Percentiles rank a stretch among this genome's conserved stretches.
phyloP scores from a whole-genome alignment of 2,888 invertebrate genomes.

The Lasioglossum lativentre region DNA sequence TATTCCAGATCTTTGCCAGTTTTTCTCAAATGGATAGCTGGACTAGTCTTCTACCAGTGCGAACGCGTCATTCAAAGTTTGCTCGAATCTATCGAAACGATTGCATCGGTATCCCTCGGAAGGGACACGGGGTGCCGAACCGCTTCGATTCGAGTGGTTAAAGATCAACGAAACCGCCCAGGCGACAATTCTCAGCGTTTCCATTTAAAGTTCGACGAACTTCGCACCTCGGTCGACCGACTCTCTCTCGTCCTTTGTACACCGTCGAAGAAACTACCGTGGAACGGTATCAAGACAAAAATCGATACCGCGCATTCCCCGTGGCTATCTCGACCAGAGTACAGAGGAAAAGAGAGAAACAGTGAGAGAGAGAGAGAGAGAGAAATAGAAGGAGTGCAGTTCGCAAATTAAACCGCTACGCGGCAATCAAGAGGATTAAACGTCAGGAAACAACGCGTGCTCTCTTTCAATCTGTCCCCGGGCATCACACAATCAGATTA shows the following conservation, averaged over 20 bases:
- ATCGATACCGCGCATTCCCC: constrained; percentile 72
- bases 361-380: neutral
- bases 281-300: constrained; percentile 71
- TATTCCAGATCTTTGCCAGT: neutral
- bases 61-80: neutral
- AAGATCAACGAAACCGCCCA: constrained; percentile 17
- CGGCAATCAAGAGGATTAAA: constrained; percentile 51
- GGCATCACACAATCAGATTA: constrained; percentile 41
- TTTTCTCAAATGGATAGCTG: too few species aligned
- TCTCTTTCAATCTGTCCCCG: constrained; percentile 36
- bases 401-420: constrained; percentile 72
- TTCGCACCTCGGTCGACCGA: constrained; percentile 12
- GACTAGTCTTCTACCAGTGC: too few species aligned
- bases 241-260: constrained; percentile 28
- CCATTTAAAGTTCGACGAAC: constrained; percentile 59
- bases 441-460: constrained; percentile 28
- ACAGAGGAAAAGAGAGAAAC: constrained; percentile 18
- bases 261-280: constrained; percentile 55
- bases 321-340: constrained; percentile 56
- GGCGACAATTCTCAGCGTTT: constrained; percentile 25
- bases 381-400: constrained; percentile 33
- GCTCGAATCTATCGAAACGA: neutral
- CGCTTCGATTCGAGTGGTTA: constrained; percentile 1
- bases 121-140: neutral
- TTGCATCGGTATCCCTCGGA: neutral